Evolutionary conservation across 2,113 vertebrate genomes (phyloP).

Genomic region (Eubucco bourcierii): DNA sequence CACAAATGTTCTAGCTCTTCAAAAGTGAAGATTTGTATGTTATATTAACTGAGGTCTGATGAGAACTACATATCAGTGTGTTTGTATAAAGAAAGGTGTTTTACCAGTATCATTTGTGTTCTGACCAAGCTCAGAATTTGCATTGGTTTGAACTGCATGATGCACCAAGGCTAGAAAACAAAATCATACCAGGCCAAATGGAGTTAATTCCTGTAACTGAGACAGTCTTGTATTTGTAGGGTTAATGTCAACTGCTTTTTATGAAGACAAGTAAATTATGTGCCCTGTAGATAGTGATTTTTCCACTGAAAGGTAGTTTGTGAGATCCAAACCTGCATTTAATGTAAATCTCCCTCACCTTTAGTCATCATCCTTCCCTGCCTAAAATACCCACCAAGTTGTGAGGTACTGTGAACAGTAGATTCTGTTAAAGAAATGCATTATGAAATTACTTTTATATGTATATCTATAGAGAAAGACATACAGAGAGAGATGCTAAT

Average conservation of each 20-base stretch:
- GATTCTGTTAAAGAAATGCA: constrained; percentile 7
- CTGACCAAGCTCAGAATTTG: not conserved
- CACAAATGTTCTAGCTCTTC: not conserved
- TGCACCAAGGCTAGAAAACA: not conserved
- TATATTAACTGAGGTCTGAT: not conserved
- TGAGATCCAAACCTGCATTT: constrained; percentile 3
- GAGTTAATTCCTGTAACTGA: constrained; percentile 27
- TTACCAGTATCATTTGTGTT: not conserved
- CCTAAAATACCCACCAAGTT: not conserved
- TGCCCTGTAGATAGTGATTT: not conserved
- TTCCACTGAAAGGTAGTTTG: not conserved
- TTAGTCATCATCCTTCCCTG: not conserved
- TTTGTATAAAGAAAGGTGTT: not conserved
- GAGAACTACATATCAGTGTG: not conserved
- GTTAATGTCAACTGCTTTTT: constrained; percentile 23
- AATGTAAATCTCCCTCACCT: constrained; percentile 4
- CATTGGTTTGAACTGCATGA: not conserved
- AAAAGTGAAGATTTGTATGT: not conserved
- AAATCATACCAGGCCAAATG: constrained; percentile 11
- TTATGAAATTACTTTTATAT: constrained; percentile 30
- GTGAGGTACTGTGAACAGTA: not conserved
- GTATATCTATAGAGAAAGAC: not conserved
- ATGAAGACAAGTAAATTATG: constrained; percentile 32
- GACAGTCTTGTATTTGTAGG: not conserved
- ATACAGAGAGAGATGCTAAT: not conserved